phyloP scores from a whole-genome alignment of 2,797 vertebrate genomes.

The Centropyge bicolor region DNA sequence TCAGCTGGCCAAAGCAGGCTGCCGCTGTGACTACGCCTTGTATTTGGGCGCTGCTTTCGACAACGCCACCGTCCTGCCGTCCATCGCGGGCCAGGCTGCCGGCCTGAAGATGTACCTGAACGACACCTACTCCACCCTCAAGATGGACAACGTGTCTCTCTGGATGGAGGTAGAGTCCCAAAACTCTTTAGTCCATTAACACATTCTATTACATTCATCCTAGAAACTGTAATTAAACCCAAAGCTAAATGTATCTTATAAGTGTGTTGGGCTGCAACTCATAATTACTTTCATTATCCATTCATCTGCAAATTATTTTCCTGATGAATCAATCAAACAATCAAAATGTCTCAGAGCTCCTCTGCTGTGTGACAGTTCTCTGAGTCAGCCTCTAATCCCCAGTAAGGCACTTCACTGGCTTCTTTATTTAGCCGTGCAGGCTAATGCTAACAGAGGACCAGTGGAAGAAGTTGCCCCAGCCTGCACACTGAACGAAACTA shows the following conservation, averaged over 20 bases:
- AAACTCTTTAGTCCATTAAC: no score
- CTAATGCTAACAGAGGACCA: not conserved
- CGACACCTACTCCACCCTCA: conserved; percentile 94
- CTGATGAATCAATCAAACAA: not conserved
- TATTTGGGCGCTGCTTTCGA: conserved; percentile 92
- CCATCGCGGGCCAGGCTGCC: conserved; percentile 85
- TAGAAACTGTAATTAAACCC: no score
- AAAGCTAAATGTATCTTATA: no score
- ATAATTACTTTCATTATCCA: no score
- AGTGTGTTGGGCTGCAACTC: no score
- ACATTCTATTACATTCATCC: no score
- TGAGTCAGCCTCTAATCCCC: not conserved
- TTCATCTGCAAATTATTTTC: no score
- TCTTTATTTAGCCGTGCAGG: not conserved
- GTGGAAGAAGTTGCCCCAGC: no score
- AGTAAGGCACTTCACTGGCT: not conserved
- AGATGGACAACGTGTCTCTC: conserved; percentile 92
- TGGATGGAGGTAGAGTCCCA: conserved; percentile 99
- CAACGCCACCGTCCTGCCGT: conserved; percentile 85
- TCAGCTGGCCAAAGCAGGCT: conserved; percentile 92
- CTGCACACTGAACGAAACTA: not conserved
- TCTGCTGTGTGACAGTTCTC: not conserved
- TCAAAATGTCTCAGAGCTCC: not conserved
- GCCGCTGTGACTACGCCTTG: conserved; percentile 94
- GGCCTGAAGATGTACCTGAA: conserved; percentile 98